Evolutionary conservation across 2,888 invertebrate genomes (phyloP).

Genomic region (Drosophila percnosoma): DNA sequence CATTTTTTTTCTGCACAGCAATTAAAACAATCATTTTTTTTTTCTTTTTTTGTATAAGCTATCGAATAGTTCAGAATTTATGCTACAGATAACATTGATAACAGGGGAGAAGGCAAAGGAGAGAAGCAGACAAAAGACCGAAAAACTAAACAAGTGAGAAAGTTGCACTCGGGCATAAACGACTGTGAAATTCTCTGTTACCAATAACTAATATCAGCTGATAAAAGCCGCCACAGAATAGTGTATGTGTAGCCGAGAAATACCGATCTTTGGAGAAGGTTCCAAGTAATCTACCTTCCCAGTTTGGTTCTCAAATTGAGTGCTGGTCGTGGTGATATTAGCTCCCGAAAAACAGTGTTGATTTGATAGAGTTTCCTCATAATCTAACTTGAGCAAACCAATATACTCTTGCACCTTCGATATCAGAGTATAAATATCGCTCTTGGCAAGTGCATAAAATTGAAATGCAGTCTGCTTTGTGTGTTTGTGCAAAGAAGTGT

Average conservation of each 20-base stretch:
- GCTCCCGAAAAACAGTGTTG: neutral
- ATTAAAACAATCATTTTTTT: neutral
- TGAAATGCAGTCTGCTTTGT: slow-evolving; percentile 19
- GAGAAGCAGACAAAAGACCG: neutral
- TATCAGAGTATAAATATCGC: neutral
- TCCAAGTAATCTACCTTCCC: neutral
- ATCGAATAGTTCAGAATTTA: neutral
- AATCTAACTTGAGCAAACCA: neutral
- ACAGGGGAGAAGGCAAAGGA: neutral
- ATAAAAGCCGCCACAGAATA: neutral
- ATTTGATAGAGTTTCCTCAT: neutral
- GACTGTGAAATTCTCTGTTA: neutral
- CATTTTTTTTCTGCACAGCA: neutral
- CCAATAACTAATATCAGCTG: neutral
- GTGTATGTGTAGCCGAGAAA: neutral
- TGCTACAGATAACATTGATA: neutral
- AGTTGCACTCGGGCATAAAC: neutral
- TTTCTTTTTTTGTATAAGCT: neutral
- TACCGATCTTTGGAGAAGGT: neutral
- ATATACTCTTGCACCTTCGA: neutral
- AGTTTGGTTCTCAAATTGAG: neutral
- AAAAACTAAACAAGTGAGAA: neutral
- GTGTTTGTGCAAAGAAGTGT: neutral
- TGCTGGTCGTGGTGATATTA: too few species aligned
- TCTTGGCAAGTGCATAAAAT: slow-evolving; percentile 11